Evolutionary conservation across 2,797 vertebrate species (phyloP), one percentile per base, ranked within the genome.

Genomic region (Trichosurus vulpecula): DNA sequence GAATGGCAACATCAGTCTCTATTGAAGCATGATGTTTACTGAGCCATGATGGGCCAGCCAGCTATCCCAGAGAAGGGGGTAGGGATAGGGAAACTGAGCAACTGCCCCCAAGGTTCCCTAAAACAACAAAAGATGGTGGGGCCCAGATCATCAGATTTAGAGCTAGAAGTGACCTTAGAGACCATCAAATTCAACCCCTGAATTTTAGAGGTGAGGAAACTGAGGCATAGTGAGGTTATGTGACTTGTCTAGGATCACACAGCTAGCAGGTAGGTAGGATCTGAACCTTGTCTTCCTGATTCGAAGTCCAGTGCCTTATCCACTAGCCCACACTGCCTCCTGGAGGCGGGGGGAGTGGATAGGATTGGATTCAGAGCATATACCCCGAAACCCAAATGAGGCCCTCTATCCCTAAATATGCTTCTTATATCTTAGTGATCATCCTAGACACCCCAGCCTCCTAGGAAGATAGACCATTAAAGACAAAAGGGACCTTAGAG

Each of bases 41-140:
- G 66, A 93, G 52, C 27, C 35, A 91, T 87, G 66, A 90, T 81
- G 53, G 53, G 55, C 58, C 81, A 96, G 91, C 52, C 52, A 47
- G 22, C 61, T 92, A 81, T 92, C 66, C 54, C 29, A 54, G 74
- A 81, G 22, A 81, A 27, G 9, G 22, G 19, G 41, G 22, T 47
- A 25, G 22, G 22, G 19, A 87, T 51, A 4, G 74, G 41, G 74
- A 87, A 87, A 87, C 74, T 81, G 41, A 47, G 41, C 41, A 87
- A 87, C 9, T 47, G 41, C 74, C 41, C n/a, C 74, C 41, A 87
- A 87, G 41, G 19, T 87, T 87, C 74, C 41, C 10, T 87, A 87
- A 87, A 87, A 27, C 14, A 66, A 4, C 22, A 11, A 74, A n/a
- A 35, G 16, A 87, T 2, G 11, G 2, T 11, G 9, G 41, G 74